Evolutionary conservation across 2,888 invertebrate species (phyloP).

Genomic region (Amblyjoppa proteus): DNA sequence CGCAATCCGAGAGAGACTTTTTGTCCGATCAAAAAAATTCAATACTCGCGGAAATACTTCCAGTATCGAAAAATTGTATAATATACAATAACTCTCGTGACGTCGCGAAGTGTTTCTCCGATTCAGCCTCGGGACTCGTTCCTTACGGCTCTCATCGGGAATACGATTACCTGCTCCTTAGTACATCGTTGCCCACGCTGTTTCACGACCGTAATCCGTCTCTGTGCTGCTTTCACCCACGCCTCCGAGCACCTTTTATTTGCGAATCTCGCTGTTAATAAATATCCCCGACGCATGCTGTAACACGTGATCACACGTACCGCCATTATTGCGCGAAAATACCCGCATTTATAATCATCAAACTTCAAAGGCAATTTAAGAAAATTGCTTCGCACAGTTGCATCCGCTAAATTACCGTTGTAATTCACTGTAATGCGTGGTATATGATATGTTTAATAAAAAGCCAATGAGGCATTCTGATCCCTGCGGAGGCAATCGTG

Average conservation of each 20-base stretch:
- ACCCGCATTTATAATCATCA: not conserved
- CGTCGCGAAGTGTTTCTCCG: not conserved
- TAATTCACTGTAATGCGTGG: not conserved
- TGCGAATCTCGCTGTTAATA: conserved; percentile 23
- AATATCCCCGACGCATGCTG: conserved; percentile 36
- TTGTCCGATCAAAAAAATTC: conserved; percentile 2
- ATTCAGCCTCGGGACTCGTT: conserved; percentile 15
- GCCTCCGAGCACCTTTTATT: conserved; percentile 51
- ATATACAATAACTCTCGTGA: conserved; percentile 30
- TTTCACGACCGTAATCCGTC: conserved; percentile 46
- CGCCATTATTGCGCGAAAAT: not conserved
- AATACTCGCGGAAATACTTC: conserved; percentile 40
- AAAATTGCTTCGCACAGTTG: not conserved
- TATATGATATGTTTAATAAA: not conserved
- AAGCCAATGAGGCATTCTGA: conserved; percentile 26
- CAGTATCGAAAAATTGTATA: conserved; percentile 20
- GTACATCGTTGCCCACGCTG: conserved; percentile 50
- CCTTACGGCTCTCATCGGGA: conserved; percentile 30
- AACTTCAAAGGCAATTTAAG: not conserved
- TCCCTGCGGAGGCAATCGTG: conserved; percentile 41
- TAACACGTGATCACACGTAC: conserved; percentile 16
- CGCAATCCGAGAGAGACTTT: not conserved
- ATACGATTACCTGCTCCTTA: conserved; percentile 40
- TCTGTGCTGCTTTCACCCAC: conserved; percentile 63
- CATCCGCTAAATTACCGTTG: not conserved